Base-by-base conservation (phyloP, 1,140 invertebrate species). In the Atta cephalotes region DNA sequence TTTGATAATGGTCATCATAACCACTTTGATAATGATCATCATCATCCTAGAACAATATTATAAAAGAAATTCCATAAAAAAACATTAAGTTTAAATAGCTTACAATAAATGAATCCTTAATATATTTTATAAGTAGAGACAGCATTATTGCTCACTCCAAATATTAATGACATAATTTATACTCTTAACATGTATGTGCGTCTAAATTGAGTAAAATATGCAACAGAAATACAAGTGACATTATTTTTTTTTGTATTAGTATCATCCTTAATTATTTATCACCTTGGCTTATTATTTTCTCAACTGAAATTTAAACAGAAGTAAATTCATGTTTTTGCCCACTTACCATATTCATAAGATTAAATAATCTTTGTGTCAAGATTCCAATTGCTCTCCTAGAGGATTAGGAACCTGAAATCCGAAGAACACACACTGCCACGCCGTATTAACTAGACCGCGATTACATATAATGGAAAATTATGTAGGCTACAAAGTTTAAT, bases 1-100 rank as follows among this genome's bases (percentile, higher is more conserved):
- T 80, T 85, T 94, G 94, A 87, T 94, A 95, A 71, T 95, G 94
- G 91, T 95, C 94, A 78, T 96, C 96, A 92, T 97, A 98, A 25
- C 98, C 96, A 76, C 92, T 80, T 86, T 94, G 94, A 89, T 94
- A 95, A 76, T 95, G 94, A 89, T 95, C 95, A 84, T 95, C 95
- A 74, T 95, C 95, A 90, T 95, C 95, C 95, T 95, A 68, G 0
- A 88, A 87, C 16, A 84, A 53, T 28, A 35, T 58, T 18, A 56
- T 14, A 16, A 3, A 77, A 56, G 2, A 2, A 31, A 25, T 18
- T 39, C 12, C 2, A 12, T 53, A 28, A 56, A 68, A 10, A 58
- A 58, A 21, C n/a, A 4, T 18, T 1, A 31, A 6, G 0, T 25
- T 16, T 60, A 58, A n/a, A 31, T 7, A 5, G 16, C n/a, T 56